These are phyloP conservation scores for Hipparchia semele DNA, from an alignment of 2,888 invertebrate species.

Conservation along the genomic window DNA sequence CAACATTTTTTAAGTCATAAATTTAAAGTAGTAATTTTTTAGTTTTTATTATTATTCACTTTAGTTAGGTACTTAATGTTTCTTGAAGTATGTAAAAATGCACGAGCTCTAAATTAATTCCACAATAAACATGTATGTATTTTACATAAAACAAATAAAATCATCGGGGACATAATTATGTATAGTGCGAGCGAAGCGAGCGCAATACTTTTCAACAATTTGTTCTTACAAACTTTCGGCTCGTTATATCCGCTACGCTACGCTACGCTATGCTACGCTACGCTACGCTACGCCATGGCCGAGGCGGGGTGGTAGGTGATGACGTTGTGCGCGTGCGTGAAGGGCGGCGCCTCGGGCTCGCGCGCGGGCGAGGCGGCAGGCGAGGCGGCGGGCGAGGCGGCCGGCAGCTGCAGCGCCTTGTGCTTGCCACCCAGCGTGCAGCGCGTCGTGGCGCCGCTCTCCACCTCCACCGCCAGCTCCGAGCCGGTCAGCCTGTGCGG, in stretches of 20 bases:
- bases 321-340: conserved; percentile 80
- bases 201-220: neutral
- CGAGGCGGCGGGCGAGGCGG: conserved; percentile 35
- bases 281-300: conserved; percentile 56
- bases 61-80: too few species aligned
- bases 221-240: neutral
- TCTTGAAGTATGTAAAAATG: too few species aligned
- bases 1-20: too few species aligned
- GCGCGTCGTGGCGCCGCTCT: conserved; percentile 88
- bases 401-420: conserved; percentile 71
- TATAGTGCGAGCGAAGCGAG: neutral
- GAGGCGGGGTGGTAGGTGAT: conserved; percentile 79
- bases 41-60: too few species aligned
- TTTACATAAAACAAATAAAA: neutral
- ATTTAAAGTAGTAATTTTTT: too few species aligned
- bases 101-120: neutral
- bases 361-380: conserved; percentile 37
- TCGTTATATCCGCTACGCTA: conserved; percentile 47
- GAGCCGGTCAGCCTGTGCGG: conserved; percentile 84
- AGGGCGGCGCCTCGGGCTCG: conserved; percentile 53
- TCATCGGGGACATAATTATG: neutral
- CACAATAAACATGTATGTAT: neutral
- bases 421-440: conserved; percentile 94
- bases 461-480: conserved; percentile 89
- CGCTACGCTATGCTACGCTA: conserved; percentile 39